Base-by-base conservation (phyloP, 2,113 vertebrate species). In the Macquaria australasica region DNA sequence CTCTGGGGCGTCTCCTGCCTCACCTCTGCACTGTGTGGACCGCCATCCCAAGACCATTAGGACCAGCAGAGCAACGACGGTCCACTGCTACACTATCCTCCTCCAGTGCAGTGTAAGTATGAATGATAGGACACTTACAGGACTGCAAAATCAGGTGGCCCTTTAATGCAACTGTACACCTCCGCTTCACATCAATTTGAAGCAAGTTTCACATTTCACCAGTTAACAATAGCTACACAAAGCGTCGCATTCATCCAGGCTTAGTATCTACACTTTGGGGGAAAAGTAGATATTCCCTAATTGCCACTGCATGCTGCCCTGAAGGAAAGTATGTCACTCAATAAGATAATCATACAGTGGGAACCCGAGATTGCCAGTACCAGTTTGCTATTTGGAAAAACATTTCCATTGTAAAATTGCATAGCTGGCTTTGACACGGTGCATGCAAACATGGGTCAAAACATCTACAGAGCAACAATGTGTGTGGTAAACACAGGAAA, bases 331-430 rank as follows among this genome's bases (percentile, higher is more conserved):
- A 59, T 92, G 91, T 93, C 90, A 89, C 83, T 87, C 73, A 84
- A 73, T 87, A 82, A 88, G 79, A 92, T 88, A 89, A 93, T 92
- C 79, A 90, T 58, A 89, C 60, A 90, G 85, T 71, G 86, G 84
- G 87, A 91, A 85, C 43, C 1, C 18, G 37, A 23, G 55, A 79
- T 73, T 87, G 79, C 82, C 76, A 73, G 87, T 37, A 74, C 77
- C 58, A 82, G 77, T 72, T 41, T 81, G 86, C 73, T 83, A 76
- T 85, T 73, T 77, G 70, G 45, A 70, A 86, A 90, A 89, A 89
- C 79, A 81, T 89, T 89, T 88, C 83, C 87, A 88, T 82, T 85
- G 78, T 77, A 82, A 81, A 91, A 81, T 50, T 84, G 66, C 70
- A 87, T 20, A 64, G 69, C 31, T 73, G 51, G 62, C 43, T 80